phyloP scores from a whole-genome alignment of 2,888 invertebrate species.

The Philereme transversata region DNA sequence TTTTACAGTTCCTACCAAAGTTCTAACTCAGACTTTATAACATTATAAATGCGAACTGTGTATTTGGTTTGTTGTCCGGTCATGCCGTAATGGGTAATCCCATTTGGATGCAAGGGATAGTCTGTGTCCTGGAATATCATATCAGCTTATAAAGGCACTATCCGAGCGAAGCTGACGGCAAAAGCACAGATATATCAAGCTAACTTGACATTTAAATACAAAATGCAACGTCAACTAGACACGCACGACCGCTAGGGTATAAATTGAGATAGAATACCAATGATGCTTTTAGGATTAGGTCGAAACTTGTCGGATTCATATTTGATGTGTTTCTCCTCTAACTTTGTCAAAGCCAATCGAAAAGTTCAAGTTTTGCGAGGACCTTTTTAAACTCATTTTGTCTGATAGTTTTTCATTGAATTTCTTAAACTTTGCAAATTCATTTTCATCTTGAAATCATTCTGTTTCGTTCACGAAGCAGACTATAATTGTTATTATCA shows the following conservation, averaged over 20 bases:
- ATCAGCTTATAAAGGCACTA: neutral
- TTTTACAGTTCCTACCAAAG: too few species aligned
- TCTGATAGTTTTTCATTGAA: neutral
- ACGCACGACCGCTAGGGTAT: constrained; percentile 6
- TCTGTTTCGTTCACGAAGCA: neutral
- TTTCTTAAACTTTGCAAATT: neutral
- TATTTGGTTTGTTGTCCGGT: too few species aligned
- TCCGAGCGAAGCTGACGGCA: neutral
- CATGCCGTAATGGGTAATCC: too few species aligned
- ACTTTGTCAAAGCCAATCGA: neutral
- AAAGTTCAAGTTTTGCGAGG: neutral
- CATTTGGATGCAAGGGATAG: too few species aligned
- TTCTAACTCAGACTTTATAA: too few species aligned
- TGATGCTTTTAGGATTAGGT: constrained; percentile 45
- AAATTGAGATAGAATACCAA: constrained; percentile 27
- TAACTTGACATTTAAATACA: constrained; percentile 40
- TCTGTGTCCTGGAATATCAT: constrained; percentile 1
- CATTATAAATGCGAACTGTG: too few species aligned
- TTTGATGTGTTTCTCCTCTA: constrained; percentile 14
- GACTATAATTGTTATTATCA: neutral
- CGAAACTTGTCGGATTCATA: constrained; percentile 38
- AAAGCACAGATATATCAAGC: constrained; percentile 35
- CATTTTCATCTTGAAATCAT: neutral
- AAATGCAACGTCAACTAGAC: neutral
- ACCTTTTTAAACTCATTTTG: neutral